Conservation (phyloP, 1,140 invertebrate species). For the Euglossa dilemma region DNA sequence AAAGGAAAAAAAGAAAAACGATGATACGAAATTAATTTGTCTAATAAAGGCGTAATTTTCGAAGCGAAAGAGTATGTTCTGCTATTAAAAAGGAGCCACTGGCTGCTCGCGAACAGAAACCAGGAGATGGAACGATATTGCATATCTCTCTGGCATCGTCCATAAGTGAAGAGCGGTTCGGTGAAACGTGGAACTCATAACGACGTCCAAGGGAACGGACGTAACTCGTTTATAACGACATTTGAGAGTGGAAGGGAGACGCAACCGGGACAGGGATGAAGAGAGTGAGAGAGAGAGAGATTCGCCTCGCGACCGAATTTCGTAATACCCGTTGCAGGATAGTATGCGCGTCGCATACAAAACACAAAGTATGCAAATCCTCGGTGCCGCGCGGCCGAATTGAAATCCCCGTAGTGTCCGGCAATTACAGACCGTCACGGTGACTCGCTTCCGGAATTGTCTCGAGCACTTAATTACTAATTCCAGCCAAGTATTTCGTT, state of each 20-base stretch:
- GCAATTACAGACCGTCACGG: conserved; percentile 65
- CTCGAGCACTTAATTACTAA: conserved; percentile 67
- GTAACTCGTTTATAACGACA: conserved; percentile 68
- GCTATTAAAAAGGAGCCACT: conserved; percentile 8
- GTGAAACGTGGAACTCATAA: conserved; percentile 65
- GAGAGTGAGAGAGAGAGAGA: conserved; percentile 3
- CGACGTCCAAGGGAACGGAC: conserved; percentile 55
- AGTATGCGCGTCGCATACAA: conserved; percentile 62
- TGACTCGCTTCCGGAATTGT: conserved; percentile 62
- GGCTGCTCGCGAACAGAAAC: neutral
- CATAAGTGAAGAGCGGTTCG: conserved; percentile 22
- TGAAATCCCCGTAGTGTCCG: conserved; percentile 65
- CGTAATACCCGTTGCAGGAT: conserved; percentile 58
- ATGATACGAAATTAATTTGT: conserved; percentile 24
- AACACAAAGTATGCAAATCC: conserved; percentile 68
- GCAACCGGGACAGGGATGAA: neutral
- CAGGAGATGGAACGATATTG: conserved; percentile 30
- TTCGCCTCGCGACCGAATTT: conserved; percentile 60
- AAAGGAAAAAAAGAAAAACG: neutral
- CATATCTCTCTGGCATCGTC: conserved; percentile 42
- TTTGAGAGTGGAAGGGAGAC: conserved; percentile 27
- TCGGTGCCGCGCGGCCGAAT: conserved; percentile 41
- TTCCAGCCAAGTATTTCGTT: conserved; percentile 61
- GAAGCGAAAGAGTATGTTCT: neutral
- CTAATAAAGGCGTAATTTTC: conserved; percentile 12